Conservation (phyloP, 2,113 vertebrate species). For the Gymnobelideus leadbeateri region DNA sequence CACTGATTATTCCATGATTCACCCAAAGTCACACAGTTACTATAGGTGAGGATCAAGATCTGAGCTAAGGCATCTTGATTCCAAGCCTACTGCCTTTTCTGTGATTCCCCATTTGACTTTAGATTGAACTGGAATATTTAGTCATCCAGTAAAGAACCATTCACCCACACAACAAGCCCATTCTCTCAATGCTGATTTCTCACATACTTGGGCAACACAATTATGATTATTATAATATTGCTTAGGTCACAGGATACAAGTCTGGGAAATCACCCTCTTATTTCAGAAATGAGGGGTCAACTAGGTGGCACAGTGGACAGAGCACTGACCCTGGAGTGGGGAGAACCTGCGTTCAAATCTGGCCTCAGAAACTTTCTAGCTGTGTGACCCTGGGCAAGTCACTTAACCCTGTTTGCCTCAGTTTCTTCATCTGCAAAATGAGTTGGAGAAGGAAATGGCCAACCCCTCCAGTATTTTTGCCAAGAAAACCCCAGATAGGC, state of each 20-base stretch:
- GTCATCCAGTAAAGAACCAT: neutral
- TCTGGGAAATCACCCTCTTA: neutral
- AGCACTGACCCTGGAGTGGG: neutral
- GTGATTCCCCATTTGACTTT: neutral
- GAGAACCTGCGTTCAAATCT: neutral
- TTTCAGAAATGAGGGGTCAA: neutral
- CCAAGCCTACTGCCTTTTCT: neutral
- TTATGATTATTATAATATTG: neutral
- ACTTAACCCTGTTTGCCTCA: neutral
- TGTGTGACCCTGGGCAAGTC: neutral
- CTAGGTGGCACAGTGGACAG: neutral
- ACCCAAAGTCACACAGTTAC: neutral
- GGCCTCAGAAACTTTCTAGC: neutral
- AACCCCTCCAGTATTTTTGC: too few species aligned
- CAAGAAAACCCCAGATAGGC: neutral
- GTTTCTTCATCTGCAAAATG: neutral
- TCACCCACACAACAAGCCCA: neutral
- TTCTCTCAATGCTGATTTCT: neutral
- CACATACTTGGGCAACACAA: neutral
- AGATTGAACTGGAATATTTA: neutral
- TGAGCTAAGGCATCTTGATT: neutral
- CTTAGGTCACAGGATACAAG: neutral
- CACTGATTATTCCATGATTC: neutral
- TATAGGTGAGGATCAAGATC: neutral
- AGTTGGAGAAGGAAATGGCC: neutral